Evolutionary conservation across 2,888 invertebrate genomes (phyloP).

Genomic region (Epirrhoe tristata): DNA sequence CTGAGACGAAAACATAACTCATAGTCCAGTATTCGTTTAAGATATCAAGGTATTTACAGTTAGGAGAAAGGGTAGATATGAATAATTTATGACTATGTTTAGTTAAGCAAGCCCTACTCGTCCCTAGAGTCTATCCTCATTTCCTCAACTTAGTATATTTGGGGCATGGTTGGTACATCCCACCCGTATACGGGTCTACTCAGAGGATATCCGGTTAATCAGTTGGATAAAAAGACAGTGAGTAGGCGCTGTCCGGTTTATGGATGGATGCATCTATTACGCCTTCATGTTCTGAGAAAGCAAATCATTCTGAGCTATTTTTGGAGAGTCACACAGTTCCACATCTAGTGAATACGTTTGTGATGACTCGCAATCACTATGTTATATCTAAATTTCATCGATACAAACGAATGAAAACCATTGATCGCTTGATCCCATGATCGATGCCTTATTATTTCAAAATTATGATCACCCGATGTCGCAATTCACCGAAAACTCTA

Average conservation of each 20-base stretch:
- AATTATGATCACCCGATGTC: too few species aligned
- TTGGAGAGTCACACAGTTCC: too few species aligned
- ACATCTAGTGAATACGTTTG: too few species aligned
- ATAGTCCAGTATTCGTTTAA: neutral
- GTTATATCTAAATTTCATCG: too few species aligned
- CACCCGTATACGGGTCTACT: neutral
- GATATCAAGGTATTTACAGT: neutral
- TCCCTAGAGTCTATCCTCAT: slow-evolving; percentile 10
- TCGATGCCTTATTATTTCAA: too few species aligned
- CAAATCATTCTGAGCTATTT: too few species aligned
- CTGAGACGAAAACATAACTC: neutral
- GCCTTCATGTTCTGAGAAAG: too few species aligned
- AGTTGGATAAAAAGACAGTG: neutral
- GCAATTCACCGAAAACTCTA: too few species aligned
- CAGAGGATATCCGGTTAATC: neutral
- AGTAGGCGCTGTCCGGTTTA: neutral
- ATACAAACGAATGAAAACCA: too few species aligned
- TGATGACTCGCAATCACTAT: too few species aligned
- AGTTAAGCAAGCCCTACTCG: slow-evolving; percentile 10
- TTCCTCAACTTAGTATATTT: slow-evolving; percentile 9
- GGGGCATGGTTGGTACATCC: slow-evolving; percentile 4
- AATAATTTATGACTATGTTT: slow-evolving; percentile 18
- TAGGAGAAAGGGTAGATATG: slow-evolving; percentile 11
- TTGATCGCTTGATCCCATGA: too few species aligned
- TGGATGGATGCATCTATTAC: too few species aligned